phyloP scores from a whole-genome alignment of 2,113 vertebrate species.

The Spilogale gracilis region DNA sequence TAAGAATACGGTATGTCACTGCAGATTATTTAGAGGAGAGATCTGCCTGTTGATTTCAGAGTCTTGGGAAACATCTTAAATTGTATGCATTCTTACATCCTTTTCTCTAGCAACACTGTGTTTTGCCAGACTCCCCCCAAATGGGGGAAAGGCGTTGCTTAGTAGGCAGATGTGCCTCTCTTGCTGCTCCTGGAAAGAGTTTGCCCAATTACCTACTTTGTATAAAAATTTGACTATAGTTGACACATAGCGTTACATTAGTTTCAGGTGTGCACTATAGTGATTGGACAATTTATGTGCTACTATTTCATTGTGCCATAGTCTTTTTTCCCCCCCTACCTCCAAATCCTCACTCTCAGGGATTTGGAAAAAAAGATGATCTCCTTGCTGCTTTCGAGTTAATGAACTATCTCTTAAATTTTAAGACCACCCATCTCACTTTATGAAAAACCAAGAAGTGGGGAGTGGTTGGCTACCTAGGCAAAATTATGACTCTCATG shows the following conservation, averaged over 20 bases:
- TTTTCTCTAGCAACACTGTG: neutral
- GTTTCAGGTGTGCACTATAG: neutral
- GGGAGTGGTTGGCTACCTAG: neutral
- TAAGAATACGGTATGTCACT: neutral
- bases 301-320: neutral
- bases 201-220: neutral
- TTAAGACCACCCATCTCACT: neutral
- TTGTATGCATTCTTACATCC: neutral
- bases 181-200: neutral
- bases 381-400: neutral
- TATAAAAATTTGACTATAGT: neutral
- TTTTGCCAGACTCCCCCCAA: neutral
- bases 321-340: too few relatives aligned
- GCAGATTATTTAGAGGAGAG: constrained; percentile 8
- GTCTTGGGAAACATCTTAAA: neutral
- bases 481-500: neutral
- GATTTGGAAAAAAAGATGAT: constrained; percentile 19
- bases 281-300: neutral
- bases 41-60: constrained; percentile 32
- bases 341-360: neutral
- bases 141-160: neutral
- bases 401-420: neutral
- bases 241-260: neutral
- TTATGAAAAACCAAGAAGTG: neutral
- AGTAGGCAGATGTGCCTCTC: neutral